Base-by-base conservation (phyloP, 1,140 invertebrate genomes). In the Pteromalus puparum region DNA sequence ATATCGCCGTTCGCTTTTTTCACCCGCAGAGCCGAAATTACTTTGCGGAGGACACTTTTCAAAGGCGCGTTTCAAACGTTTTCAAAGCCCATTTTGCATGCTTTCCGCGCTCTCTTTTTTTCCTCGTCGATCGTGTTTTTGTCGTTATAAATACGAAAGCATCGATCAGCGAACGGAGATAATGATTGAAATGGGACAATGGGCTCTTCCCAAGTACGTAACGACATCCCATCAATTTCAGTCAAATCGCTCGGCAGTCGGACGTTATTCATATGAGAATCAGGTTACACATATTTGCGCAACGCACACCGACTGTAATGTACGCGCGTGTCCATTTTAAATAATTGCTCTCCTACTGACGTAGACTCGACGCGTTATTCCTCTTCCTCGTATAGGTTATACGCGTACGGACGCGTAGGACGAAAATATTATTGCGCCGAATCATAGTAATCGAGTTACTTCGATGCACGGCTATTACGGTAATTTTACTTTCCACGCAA, bases 111-210 rank as follows among this genome's bases (percentile, higher is more conserved):
- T 13, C 30, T 30, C 30, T 34, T 34, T 34, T 34, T 34, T 34
- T 5, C 30, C 30, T 10, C 38, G 38, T 10, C 9, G 7, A 2
- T 1, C 38, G 9, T 42, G 38, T 42, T 42, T 38, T 42, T 42
- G 53, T 6, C 6, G 21, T 61, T 61, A n/a, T n/a, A n/a, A n/a
- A n/a, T n/a, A 4, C 53, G 1, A 61, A 61, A 61, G 21, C 53
- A 61, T 61, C n/a, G n/a, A n/a, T n/a, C 21, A n/a, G 21, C 21
- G n/a, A 61, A 61, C n/a, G 53, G 53, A n/a, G 53, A 61, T 61
- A 61, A 61, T 61, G 53, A 61, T 61, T 61, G 53, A 61, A 61
- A 61, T 61, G 53, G 53, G n/a, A 61, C 53, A 61, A 61, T 21
- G 53, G 18, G 21, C 7, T 61, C 53, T 21, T n/a, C 21, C 53